Conservation (phyloP, 2,888 invertebrate species). For the Apamea crenata region DNA sequence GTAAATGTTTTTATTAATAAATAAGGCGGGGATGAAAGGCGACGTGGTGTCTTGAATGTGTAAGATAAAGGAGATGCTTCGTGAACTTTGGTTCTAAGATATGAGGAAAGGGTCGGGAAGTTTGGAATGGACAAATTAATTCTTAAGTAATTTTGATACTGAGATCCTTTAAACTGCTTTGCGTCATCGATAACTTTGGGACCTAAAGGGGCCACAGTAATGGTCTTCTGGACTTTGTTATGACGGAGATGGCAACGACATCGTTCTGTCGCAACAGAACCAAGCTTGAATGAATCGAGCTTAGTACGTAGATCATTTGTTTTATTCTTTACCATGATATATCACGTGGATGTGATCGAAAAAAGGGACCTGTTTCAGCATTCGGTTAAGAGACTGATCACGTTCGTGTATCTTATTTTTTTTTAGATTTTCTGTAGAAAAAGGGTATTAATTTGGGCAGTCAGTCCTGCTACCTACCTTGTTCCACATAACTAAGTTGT, state of each 20-base stretch:
- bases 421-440: neutral
- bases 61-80: conserved; percentile 56
- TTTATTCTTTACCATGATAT: too few relatives aligned
- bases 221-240: conserved; percentile 10
- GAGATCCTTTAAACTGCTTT: conserved; percentile 25
- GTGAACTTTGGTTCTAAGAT: conserved; percentile 46
- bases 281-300: neutral
- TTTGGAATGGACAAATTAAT: conserved; percentile 51
- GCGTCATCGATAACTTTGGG: conserved; percentile 51
- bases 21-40: conserved; percentile 68
- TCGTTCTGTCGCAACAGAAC: neutral
- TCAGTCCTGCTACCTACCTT: too few relatives aligned
- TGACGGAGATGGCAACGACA: conserved; percentile 13
- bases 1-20: conserved; percentile 74
- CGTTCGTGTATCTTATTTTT: neutral
- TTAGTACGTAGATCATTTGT: neutral
- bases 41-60: conserved; percentile 66
- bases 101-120: conserved; percentile 24
- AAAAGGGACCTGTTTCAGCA: neutral
- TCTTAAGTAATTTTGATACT: conserved; percentile 46
- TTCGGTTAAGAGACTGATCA: neutral
- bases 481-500: neutral
- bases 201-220: conserved; percentile 21
- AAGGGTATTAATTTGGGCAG: neutral
- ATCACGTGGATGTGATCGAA: neutral